Conservation (phyloP, 2,888 invertebrate genomes). For the Dynastes tityus region DNA sequence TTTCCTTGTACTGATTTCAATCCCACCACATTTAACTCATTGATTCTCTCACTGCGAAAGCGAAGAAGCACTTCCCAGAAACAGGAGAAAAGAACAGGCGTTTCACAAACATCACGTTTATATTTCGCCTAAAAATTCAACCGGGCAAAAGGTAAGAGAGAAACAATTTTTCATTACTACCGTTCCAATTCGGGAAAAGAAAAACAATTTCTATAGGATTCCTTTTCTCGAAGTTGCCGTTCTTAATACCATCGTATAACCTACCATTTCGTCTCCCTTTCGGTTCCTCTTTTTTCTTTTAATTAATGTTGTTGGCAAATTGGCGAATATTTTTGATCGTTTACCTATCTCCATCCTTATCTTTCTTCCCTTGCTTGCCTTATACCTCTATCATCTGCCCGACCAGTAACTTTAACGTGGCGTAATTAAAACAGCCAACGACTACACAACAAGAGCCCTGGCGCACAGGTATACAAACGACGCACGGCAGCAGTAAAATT, state of each 20-base stretch:
- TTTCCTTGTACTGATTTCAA: no score
- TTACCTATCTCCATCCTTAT: background rate
- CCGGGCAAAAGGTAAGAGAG: background rate
- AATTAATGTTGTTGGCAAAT: constrained; percentile 46
- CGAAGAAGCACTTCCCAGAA: no score
- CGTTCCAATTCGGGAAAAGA: background rate
- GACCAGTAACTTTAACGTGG: background rate
- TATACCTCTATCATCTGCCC: background rate
- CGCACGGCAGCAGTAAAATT: constrained; percentile 63
- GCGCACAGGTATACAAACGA: constrained; percentile 44
- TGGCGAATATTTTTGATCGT: constrained; percentile 43
- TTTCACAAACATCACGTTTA: no score
- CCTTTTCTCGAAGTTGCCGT: background rate
- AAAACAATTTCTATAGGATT: constrained; percentile 20
- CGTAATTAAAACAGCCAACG: constrained; percentile 35
- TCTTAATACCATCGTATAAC: background rate
- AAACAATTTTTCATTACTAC: constrained; percentile 11
- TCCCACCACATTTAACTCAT: no score
- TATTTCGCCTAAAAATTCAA: no score
- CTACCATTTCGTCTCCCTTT: background rate
- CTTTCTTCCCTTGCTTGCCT: constrained; percentile 1
- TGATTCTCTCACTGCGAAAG: no score
- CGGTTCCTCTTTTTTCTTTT: constrained; percentile 6
- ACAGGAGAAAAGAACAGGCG: no score
- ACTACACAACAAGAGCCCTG: constrained; percentile 3